Percentiles rank a stretch among this genome's conserved stretches.
Evolutionary conservation across 2,113 vertebrate species (phyloP).

Genomic region (Podarcis muralis): DNA sequence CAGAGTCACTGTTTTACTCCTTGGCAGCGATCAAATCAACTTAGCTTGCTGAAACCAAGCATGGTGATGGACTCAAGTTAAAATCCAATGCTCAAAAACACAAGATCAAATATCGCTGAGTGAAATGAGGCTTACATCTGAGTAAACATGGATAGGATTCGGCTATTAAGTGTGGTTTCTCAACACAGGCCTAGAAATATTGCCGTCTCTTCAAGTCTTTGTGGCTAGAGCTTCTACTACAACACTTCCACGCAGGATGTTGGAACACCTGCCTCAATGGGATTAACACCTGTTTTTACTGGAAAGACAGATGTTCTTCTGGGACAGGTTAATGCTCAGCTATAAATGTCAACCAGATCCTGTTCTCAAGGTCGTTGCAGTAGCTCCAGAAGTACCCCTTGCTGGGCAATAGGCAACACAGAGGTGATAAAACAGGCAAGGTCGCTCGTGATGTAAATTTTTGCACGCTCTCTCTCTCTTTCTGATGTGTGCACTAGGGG

Average conservation of each 20-base stretch:
- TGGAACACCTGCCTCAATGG: slow-evolving; percentile 9
- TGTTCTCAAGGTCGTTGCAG: not conserved
- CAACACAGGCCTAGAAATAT: slow-evolving; percentile 24
- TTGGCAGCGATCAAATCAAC: not conserved
- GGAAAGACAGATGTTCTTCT: slow-evolving; percentile 31
- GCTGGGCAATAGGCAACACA: not conserved
- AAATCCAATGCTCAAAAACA: not conserved
- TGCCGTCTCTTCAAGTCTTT: slow-evolving; percentile 17
- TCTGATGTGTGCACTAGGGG: not conserved
- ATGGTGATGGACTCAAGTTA: not conserved
- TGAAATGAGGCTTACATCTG: not conserved
- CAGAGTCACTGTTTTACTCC: not conserved
- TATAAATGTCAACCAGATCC: not conserved
- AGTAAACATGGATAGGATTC: not conserved
- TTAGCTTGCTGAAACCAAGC: not conserved
- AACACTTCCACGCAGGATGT: not conserved
- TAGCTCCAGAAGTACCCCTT: not conserved
- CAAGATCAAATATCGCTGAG: not conserved
- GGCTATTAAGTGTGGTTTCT: not conserved
- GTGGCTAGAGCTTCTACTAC: not conserved
- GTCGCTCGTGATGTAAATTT: not conserved
- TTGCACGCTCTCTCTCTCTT: not conserved
- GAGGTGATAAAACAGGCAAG: not conserved
- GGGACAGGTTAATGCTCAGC: not conserved
- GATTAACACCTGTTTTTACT: slow-evolving; percentile 18